Conservation (phyloP, 30 jellyfish, hydroid and myxozoan species). For the Chironex yamaguchii region DNA sequence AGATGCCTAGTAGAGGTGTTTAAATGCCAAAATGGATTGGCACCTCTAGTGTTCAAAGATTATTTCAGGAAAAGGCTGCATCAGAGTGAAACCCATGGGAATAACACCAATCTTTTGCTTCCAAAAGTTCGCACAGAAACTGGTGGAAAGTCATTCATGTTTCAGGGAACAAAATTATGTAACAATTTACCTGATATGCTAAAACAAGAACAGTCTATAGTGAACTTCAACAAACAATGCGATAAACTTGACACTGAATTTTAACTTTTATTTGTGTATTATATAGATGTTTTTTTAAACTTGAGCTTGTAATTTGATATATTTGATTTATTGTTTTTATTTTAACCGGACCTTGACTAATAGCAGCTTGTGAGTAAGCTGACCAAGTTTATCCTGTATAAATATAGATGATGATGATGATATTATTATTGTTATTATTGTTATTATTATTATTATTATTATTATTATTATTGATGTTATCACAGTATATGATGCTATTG, state of each 20-base stretch:
- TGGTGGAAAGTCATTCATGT: neutral
- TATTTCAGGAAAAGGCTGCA: no score
- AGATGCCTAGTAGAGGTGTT: slow-evolving; percentile 11
- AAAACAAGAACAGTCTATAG: neutral
- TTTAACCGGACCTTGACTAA: slow-evolving; percentile 7
- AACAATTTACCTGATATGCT: neutral
- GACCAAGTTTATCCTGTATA: neutral
- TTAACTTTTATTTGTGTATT: neutral
- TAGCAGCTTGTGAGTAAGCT: no score
- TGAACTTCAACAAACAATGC: slow-evolving; percentile 12
- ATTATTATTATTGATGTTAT: no score
- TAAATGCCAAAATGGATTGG: slow-evolving; percentile 12
- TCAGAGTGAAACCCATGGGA: no score
- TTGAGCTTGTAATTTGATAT: neutral
- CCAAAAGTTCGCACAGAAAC: slow-evolving; percentile 13
- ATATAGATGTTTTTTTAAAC: no score
- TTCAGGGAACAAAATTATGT: slow-evolving; percentile 3
- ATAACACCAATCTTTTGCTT: neutral
- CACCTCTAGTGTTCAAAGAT: neutral
- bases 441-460: no score
- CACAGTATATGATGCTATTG: no score
- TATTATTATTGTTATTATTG: no score
- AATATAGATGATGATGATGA: neutral
- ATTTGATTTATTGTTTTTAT: neutral
- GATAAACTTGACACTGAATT: neutral